Evolutionary conservation across 2,888 invertebrate genomes (phyloP).

Genomic region (Plebejus argus): DNA sequence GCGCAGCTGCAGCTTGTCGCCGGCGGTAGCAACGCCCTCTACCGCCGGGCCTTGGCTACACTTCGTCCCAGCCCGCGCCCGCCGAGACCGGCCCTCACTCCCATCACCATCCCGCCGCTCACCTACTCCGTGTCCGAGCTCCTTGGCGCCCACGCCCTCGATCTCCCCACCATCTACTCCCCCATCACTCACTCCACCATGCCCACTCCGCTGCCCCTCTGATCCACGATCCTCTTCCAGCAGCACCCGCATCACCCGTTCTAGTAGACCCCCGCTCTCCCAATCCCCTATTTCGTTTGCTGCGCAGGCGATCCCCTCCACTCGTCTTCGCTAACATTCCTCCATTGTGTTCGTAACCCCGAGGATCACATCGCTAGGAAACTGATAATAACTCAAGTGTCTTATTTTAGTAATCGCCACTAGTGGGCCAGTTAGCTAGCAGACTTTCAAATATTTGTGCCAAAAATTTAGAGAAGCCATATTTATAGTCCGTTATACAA

Average conservation of each 20-base stretch:
- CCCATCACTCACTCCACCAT: conserved; percentile 86
- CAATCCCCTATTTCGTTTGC: conserved; percentile 31
- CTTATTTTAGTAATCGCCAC: conserved; percentile 78
- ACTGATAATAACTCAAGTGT: conserved; percentile 76
- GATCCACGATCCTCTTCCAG: conserved; percentile 78
- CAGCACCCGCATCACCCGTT: conserved; percentile 75
- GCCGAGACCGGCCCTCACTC: conserved; percentile 64
- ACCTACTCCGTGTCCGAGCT: conserved; percentile 77
- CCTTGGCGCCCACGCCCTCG: conserved; percentile 85
- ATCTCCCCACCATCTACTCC: conserved; percentile 85
- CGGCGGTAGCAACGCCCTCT: conserved; percentile 62
- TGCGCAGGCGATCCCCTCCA: conserved; percentile 49
- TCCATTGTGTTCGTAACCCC: conserved; percentile 58
- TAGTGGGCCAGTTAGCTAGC: conserved; percentile 75
- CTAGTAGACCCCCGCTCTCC: conserved; percentile 47
- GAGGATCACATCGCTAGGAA: conserved; percentile 64
- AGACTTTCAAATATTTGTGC: conserved; percentile 73
- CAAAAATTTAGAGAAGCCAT: conserved; percentile 65
- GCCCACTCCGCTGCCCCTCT: conserved; percentile 74
- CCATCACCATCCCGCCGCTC: conserved; percentile 68
- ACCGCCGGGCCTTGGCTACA: conserved; percentile 71
- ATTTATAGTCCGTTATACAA: conserved; percentile 58
- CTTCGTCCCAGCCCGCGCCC: conserved; percentile 69
- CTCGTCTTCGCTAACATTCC: conserved; percentile 68
- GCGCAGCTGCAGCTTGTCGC: conserved; percentile 71